Conservation (phyloP, 2,113 vertebrate genomes). For the Anolis carolinensis region DNA sequence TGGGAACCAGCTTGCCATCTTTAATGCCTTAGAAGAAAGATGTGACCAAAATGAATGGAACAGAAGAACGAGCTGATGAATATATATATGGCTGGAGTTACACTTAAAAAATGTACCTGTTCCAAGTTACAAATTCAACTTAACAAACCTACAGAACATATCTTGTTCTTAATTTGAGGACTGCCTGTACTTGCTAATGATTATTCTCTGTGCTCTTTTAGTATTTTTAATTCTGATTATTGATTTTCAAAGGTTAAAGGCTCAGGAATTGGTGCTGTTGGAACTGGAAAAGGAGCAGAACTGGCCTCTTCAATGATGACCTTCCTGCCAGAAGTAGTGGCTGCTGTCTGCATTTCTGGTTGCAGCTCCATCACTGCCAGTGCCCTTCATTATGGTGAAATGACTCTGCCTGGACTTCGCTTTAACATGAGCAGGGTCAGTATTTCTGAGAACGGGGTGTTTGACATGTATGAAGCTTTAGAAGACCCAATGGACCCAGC, state of each 20-base stretch:
- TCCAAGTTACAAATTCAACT: too few relatives aligned
- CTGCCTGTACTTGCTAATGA: conserved; percentile 13
- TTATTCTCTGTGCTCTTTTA: conserved; percentile 15
- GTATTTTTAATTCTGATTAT: neutral
- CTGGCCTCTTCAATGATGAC: conserved; percentile 76
- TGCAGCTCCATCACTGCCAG: conserved; percentile 72
- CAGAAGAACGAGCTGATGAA: neutral
- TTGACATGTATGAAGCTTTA: conserved; percentile 72
- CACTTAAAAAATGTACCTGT: too few relatives aligned
- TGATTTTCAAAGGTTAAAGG: conserved; percentile 68
- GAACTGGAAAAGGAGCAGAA: conserved; percentile 76
- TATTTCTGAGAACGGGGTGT: conserved; percentile 65
- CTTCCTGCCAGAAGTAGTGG: conserved; percentile 74
- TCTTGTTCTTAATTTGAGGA: too few relatives aligned
- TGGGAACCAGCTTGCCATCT: too few relatives aligned
- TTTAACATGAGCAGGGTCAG: conserved; percentile 70
- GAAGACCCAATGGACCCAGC: conserved; percentile 69
- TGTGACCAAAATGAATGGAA: neutral
- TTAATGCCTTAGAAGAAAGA: neutral
- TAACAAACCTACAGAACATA: too few relatives aligned
- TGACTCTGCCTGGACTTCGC: conserved; percentile 67
- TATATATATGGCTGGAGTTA: too few relatives aligned
- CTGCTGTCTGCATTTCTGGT: conserved; percentile 72
- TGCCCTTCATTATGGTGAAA: conserved; percentile 64
- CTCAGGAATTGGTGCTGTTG: conserved; percentile 74